phyloP scores from a whole-genome alignment of 2,113 vertebrate genomes.

The Capreolus pygargus region DNA sequence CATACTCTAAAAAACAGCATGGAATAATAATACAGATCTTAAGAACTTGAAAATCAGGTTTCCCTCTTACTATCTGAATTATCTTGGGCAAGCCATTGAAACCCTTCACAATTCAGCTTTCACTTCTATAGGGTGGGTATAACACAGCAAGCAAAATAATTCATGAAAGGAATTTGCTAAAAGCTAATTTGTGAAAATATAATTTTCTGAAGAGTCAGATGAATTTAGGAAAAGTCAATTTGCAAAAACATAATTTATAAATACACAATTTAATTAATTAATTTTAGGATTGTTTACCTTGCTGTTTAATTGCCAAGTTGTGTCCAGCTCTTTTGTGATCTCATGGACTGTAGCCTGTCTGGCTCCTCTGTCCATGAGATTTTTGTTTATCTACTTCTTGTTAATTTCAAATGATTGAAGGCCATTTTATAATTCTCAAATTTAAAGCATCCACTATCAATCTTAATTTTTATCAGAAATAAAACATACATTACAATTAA shows the following conservation, averaged over 20 bases:
- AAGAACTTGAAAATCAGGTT: not conserved
- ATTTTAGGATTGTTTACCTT: not conserved
- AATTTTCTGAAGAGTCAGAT: not conserved
- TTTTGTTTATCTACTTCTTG: not conserved
- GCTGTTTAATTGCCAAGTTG: not conserved
- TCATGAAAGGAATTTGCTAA: not conserved
- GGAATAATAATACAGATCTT: not conserved
- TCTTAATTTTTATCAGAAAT: not conserved
- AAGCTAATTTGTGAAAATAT: not conserved
- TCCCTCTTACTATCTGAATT: not conserved
- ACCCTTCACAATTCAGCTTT: not conserved
- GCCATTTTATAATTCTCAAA: not conserved
- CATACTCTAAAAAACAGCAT: not conserved
- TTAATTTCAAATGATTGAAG: slow-evolving; percentile 14
- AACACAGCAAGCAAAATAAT: not conserved
- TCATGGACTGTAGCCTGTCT: not conserved
- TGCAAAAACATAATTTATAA: not conserved
- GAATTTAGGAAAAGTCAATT: not conserved
- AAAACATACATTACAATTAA: not conserved
- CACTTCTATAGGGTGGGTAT: not conserved
- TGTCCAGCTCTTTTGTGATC: not conserved
- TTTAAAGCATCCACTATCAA: not conserved
- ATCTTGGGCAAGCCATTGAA: not conserved
- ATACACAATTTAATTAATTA: not conserved
- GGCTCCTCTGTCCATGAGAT: not conserved